These are phyloP conservation scores for Meliscaeva auricollis DNA, from an alignment of 2,888 invertebrate species.

Conservation along the genomic window DNA sequence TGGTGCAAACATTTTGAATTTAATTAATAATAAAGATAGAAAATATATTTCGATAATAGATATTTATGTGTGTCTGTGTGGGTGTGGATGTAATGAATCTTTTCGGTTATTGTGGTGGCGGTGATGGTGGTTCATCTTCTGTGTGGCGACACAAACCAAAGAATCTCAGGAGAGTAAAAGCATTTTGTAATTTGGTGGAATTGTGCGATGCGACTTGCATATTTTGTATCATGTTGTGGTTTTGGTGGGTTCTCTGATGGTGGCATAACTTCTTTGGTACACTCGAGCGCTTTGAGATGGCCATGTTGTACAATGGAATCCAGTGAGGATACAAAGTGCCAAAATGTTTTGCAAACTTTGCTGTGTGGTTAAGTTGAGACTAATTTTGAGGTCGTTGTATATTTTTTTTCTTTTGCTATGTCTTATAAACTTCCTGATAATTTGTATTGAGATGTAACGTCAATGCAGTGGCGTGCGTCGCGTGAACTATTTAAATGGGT, in stretches of 20 bases:
- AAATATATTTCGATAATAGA: constrained; percentile 73
- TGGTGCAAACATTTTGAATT: constrained; percentile 74
- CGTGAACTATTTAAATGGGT: too few relatives aligned
- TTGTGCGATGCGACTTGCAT: constrained; percentile 32
- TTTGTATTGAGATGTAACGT: too few relatives aligned
- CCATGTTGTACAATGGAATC: background rate
- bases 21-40: constrained; percentile 74
- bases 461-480: too few relatives aligned
- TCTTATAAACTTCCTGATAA: too few relatives aligned
- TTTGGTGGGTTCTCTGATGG: constrained; percentile 5
- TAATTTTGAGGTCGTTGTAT: constrained; percentile 21
- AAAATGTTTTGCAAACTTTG: constrained; percentile 20
- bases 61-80: constrained; percentile 67
- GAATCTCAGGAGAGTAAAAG: constrained; percentile 1
- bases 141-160: constrained; percentile 17
- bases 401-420: background rate
- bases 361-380: constrained; percentile 16
- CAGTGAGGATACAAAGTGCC: constrained; percentile 13
- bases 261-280: constrained; percentile 6
- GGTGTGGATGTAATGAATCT: constrained; percentile 53
- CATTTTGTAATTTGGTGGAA: constrained; percentile 28
- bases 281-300: background rate
- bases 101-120: constrained; percentile 10
- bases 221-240: constrained; percentile 60
- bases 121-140: constrained; percentile 42